These are phyloP conservation scores for Strongylocentrotus purpuratus DNA, from an alignment of 35 echinoderm and acorn worm genomes.

Conservation along the genomic window DNA sequence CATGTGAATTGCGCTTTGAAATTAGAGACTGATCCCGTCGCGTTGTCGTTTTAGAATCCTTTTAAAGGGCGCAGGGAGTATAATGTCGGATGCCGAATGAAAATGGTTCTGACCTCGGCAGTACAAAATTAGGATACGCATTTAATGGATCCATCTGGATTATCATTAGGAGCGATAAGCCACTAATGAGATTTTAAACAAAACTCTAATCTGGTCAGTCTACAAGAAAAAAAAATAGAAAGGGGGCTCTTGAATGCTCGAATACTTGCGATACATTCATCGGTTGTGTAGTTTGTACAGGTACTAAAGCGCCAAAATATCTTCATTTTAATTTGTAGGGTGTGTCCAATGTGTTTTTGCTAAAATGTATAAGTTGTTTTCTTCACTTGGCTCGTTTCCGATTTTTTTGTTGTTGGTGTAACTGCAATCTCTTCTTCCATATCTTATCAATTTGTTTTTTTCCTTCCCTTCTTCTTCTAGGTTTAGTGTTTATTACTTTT, in stretches of 20 bases:
- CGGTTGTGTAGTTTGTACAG: not conserved
- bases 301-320: not conserved
- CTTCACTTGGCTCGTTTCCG: too few species aligned
- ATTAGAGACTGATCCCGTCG: constrained; percentile 1
- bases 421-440: too few species aligned
- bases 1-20: not conserved
- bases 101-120: not conserved
- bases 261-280: not conserved
- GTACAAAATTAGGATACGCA: not conserved
- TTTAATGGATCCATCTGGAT: not conserved
- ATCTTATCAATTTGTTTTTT: too few species aligned
- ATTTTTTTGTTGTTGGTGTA: too few species aligned
- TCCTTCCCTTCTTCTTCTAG: too few species aligned
- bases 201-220: not conserved
- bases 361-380: too few species aligned
- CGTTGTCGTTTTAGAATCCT: constrained; percentile 17
- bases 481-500: too few species aligned
- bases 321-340: not conserved
- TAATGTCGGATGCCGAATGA: not conserved
- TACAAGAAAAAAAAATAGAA: not conserved
- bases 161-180: not conserved
- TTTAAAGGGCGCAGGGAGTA: not conserved
- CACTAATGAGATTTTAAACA: not conserved
- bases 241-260: not conserved
- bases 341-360: too few species aligned